Percentiles rank a stretch among this genome's conserved stretches.
Evolutionary conservation across 2,113 vertebrate genomes (phyloP).

Genomic region (Calyptomena viridis): DNA sequence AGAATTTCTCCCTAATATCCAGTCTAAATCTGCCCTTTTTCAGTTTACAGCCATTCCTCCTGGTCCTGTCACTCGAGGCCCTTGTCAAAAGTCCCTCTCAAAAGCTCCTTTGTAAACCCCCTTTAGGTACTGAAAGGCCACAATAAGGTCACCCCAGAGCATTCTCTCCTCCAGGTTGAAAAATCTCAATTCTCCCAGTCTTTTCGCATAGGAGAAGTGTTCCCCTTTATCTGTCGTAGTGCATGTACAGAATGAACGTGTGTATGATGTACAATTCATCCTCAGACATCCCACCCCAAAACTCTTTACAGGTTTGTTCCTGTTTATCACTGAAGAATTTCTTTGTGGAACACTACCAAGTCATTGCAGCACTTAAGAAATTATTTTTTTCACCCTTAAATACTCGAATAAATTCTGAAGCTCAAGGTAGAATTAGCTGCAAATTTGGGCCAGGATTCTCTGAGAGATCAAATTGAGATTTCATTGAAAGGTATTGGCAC

Average conservation of each 20-base stretch:
- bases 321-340: neutral
- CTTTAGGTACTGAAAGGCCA: neutral
- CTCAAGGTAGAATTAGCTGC: slow-evolving; percentile 1
- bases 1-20: neutral
- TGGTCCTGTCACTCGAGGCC: neutral
- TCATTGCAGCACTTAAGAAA: neutral
- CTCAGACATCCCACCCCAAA: neutral
- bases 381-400: neutral
- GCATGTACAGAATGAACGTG: neutral
- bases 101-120: neutral
- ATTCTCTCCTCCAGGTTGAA: neutral
- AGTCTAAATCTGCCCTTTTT: neutral
- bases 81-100: neutral
- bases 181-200: neutral
- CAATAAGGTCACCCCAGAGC: neutral
- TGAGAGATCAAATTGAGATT: slow-evolving; percentile 14
- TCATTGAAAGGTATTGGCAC: slow-evolving; percentile 35
- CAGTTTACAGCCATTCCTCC: neutral
- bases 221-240: accelerated
- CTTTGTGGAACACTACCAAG: neutral
- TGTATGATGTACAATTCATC: neutral
- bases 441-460: slow-evolving; percentile 25
- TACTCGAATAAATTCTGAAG: slow-evolving; percentile 16
- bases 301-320: neutral
- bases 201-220: too few relatives aligned